Evolutionary conservation across 1,140 invertebrate species (phyloP).

Genomic region (Plectus sambesii): DNA sequence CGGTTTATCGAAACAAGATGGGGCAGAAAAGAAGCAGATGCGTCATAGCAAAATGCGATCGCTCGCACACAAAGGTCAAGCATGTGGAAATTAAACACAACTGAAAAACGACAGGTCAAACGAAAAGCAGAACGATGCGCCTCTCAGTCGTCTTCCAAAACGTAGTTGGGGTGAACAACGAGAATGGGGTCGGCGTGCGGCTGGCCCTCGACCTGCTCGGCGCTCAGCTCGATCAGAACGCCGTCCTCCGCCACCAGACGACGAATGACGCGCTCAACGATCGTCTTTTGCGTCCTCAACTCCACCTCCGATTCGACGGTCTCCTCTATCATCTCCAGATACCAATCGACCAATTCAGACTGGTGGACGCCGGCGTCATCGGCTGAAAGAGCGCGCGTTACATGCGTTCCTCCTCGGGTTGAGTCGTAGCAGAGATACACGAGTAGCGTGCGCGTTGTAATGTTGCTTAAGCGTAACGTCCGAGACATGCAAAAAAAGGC

Average conservation of each 20-base stretch:
- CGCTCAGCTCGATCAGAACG: conserved; percentile 22
- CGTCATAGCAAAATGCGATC: too few species aligned
- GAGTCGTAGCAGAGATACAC: conserved; percentile 10
- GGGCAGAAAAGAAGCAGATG: too few species aligned
- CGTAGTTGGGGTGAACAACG: not conserved
- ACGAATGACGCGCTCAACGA: conserved; percentile 91
- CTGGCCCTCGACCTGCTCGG: conserved; percentile 55
- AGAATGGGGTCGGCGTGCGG: not conserved
- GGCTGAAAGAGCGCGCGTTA: too few species aligned
- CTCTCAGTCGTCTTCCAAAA: too few species aligned
- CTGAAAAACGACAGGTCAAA: too few species aligned
- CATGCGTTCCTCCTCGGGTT: conserved; percentile 8
- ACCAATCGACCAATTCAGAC: conserved; percentile 82
- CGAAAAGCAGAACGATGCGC: too few species aligned
- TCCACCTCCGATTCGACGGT: conserved; percentile 82
- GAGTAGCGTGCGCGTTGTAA: too few species aligned
- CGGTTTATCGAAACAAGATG: too few species aligned
- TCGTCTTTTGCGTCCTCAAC: conserved; percentile 68
- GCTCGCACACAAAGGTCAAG: too few species aligned
- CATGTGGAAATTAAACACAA: too few species aligned
- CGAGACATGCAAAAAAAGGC: conserved; percentile 12
- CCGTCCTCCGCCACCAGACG: conserved; percentile 62
- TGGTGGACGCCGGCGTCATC: conserved; percentile 59
- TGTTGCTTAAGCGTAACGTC: too few species aligned
- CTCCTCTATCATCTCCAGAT: conserved; percentile 73